phyloP scores from a whole-genome alignment of 2,113 vertebrate genomes.

The Nothobranchius furzeri region DNA sequence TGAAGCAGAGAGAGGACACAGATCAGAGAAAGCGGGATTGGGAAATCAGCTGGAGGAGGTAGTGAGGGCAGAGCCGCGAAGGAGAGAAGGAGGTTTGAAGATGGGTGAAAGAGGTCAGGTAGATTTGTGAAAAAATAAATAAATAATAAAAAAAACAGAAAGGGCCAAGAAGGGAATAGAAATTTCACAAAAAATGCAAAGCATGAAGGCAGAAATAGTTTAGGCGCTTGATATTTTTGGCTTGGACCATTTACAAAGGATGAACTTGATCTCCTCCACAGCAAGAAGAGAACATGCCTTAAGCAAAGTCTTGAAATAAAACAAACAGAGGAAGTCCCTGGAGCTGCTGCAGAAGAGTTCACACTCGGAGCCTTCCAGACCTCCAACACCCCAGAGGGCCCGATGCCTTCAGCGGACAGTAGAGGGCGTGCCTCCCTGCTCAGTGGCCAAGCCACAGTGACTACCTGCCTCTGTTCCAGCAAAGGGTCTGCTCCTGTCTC shows the following conservation, averaged over 20 bases:
- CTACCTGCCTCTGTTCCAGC: slow-evolving; percentile 72
- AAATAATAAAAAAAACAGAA: slow-evolving; percentile 4
- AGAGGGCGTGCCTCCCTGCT: slow-evolving; percentile 64
- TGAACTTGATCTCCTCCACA: slow-evolving; percentile 45
- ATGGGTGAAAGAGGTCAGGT: slow-evolving; percentile 17
- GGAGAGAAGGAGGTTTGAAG: neutral
- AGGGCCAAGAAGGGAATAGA: neutral
- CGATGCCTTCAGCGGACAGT: slow-evolving; percentile 43
- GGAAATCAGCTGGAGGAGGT: slow-evolving; percentile 37
- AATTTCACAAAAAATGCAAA: neutral
- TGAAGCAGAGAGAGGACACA: slow-evolving; percentile 71
- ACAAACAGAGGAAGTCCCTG: slow-evolving; percentile 41
- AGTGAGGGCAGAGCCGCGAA: slow-evolving; percentile 2
- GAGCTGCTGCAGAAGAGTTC: slow-evolving; percentile 36
- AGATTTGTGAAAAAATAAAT: slow-evolving; percentile 12
- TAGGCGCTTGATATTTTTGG: slow-evolving; percentile 37
- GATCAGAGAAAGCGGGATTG: slow-evolving; percentile 69
- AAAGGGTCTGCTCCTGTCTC: slow-evolving; percentile 72
- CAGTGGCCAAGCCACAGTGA: slow-evolving; percentile 61
- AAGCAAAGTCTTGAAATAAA: slow-evolving; percentile 59
- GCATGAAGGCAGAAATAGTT: slow-evolving; percentile 11
- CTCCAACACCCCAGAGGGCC: slow-evolving; percentile 24
- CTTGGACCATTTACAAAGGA: slow-evolving; percentile 31
- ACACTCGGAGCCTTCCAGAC: slow-evolving; percentile 47
- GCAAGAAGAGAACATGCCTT: slow-evolving; percentile 54